Evolutionary conservation across 1,140 invertebrate genomes (phyloP).

Genomic region (Drosophila jambulina): DNA sequence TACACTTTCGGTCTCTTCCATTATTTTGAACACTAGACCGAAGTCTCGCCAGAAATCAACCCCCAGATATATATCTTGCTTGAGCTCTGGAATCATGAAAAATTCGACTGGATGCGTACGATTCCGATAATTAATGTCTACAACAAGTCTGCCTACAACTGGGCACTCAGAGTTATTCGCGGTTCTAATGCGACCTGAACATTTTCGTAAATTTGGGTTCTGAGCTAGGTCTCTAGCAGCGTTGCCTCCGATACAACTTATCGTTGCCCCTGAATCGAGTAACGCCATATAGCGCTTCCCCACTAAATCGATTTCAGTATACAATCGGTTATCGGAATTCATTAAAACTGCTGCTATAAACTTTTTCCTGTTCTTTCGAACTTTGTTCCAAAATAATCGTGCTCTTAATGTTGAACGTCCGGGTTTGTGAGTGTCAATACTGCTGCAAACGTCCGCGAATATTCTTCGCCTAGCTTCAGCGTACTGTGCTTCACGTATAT

Average conservation of each 20-base stretch:
- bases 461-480: too few relatives aligned
- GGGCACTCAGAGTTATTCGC: background rate
- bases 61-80: background rate
- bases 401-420: too few relatives aligned
- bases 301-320: background rate
- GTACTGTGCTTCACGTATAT: too few relatives aligned
- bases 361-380: too few relatives aligned
- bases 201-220: background rate
- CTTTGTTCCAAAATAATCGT: too few relatives aligned
- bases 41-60: background rate
- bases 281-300: background rate
- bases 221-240: background rate
- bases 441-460: too few relatives aligned
- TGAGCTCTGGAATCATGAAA: background rate
- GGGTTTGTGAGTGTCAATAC: too few relatives aligned
- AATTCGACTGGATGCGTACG: background rate
- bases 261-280: background rate
- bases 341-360: too few relatives aligned
- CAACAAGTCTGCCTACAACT: background rate
- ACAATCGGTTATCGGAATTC: too few relatives aligned
- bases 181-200: background rate
- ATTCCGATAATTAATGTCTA: background rate
- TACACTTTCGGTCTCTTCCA: too few relatives aligned
- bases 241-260: background rate
- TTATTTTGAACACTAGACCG: too few relatives aligned